phyloP scores from a whole-genome alignment of 2,888 invertebrate species.

The Amblyteles armatorius region DNA sequence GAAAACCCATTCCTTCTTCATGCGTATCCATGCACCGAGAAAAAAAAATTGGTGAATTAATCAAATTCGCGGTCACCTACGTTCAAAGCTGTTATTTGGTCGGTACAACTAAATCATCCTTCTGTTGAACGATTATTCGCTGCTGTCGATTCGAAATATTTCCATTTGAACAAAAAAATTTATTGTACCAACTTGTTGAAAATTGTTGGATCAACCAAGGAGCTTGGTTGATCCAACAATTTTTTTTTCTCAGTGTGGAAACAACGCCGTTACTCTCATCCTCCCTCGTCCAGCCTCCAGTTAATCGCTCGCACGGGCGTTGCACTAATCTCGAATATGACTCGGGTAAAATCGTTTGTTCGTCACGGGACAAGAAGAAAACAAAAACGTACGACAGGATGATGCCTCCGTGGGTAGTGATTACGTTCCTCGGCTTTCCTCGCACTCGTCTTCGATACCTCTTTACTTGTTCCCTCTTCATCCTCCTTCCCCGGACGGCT shows the following conservation, averaged over 20 bases:
- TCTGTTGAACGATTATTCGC: no score
- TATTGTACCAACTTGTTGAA: no score
- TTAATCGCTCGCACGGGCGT: neutral
- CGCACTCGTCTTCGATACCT: neutral
- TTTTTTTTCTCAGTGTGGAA: no score
- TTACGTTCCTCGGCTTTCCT: slow-evolving; percentile 47
- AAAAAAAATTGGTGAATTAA: no score
- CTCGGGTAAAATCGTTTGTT: slow-evolving; percentile 49
- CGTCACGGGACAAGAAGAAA: slow-evolving; percentile 7
- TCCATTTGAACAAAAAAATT: no score
- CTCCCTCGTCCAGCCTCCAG: slow-evolving; percentile 48
- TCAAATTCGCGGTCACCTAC: no score
- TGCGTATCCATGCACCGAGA: slow-evolving; percentile 4
- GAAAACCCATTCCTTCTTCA: no score
- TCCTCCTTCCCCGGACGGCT: slow-evolving; percentile 1
- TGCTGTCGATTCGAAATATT: no score
- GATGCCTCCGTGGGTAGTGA: slow-evolving; percentile 43
- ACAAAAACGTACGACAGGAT: slow-evolving; percentile 29
- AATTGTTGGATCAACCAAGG: no score
- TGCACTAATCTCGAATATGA: slow-evolving; percentile 56
- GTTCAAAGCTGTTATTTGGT: no score
- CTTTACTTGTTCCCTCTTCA: slow-evolving; percentile 49
- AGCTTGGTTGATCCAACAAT: no score
- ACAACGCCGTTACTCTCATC: slow-evolving; percentile 35
- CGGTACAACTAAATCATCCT: no score